Percentiles rank a stretch among this genome's conserved stretches.
phyloP scores from a whole-genome alignment of 2,888 invertebrate genomes.

The Folsomia candida region DNA sequence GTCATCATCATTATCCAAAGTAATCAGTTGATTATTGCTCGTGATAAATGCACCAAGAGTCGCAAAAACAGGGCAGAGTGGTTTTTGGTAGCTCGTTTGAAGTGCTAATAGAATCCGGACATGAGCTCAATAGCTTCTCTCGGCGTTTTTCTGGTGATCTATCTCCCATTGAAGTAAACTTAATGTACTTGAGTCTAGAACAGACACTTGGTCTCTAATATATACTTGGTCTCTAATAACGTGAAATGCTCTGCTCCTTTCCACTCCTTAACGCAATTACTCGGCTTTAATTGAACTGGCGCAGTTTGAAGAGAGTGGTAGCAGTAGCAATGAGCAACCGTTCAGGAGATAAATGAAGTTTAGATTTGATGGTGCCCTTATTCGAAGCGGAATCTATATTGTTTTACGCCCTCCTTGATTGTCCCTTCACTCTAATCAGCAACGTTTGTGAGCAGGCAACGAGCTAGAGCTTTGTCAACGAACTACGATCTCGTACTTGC shows the following conservation, averaged over 20 bases:
- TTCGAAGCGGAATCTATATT: not conserved
- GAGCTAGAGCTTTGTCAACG: too few species aligned
- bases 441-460: not conserved
- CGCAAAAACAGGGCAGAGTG: not conserved
- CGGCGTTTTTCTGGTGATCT: slow-evolving; percentile 16
- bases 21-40: too few species aligned
- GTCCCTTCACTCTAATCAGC: slow-evolving; percentile 11
- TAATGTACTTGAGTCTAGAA: slow-evolving; percentile 18
- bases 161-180: slow-evolving; percentile 16
- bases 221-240: slow-evolving; percentile 10
- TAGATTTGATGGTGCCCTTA: slow-evolving; percentile 8
- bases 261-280: slow-evolving; percentile 16
- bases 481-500: too few species aligned
- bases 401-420: not conserved
- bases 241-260: slow-evolving; percentile 6
- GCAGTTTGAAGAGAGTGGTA: slow-evolving; percentile 6
- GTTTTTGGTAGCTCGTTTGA: not conserved
- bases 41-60: not conserved
- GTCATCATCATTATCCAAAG: too few species aligned
- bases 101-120: slow-evolving; percentile 9
- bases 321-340: too few species aligned
- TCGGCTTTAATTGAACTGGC: slow-evolving; percentile 16
- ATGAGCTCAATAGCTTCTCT: slow-evolving; percentile 4
- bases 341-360: slow-evolving; percentile 7
- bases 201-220: slow-evolving; percentile 10